phyloP scores from a whole-genome alignment of 2,888 invertebrate species.

The Trissolcus japonicus region DNA sequence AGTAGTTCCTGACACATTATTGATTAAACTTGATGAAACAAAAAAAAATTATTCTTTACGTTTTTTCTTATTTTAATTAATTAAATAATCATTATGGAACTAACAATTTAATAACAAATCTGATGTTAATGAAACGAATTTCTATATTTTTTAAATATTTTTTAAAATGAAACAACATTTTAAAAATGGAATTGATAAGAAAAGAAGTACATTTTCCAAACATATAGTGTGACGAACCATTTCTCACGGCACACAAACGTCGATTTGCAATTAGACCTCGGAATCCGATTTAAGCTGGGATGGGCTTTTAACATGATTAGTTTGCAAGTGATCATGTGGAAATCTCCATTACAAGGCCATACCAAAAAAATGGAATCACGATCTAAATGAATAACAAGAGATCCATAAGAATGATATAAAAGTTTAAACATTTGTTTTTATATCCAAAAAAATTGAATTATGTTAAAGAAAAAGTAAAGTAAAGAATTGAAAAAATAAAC shows the following conservation, averaged over 20 bases:
- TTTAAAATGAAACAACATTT: conserved; percentile 17
- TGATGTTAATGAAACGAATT: too few species aligned
- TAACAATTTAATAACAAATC: neutral
- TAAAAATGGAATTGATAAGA: conserved; percentile 11
- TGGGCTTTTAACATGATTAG: conserved; percentile 44
- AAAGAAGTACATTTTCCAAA: conserved; percentile 11
- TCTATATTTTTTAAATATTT: too few species aligned
- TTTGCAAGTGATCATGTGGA: conserved; percentile 38
- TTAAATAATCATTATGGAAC: neutral
- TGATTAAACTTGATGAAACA: too few species aligned
- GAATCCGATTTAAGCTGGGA: conserved; percentile 46
- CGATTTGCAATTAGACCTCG: conserved; percentile 25
- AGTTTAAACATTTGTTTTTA: too few species aligned
- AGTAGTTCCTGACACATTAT: too few species aligned
- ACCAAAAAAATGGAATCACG: neutral
- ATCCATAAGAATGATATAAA: neutral
- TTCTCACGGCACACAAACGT: conserved; percentile 28
- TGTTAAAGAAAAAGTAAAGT: neutral
- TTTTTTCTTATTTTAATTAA: too few species aligned
- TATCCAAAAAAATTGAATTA: neutral
- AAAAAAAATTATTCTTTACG: neutral
- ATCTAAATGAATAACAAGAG: neutral
- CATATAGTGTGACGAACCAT: conserved; percentile 2
- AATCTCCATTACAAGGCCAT: conserved; percentile 26
- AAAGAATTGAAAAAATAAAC: neutral